A percentile compares a stretch with the other conserved stretches of the same genome.
Evolutionary conservation across 53 echinoderm and acorn worm genomes (phyloP).

Genomic region (Holothuria leucospilota): DNA sequence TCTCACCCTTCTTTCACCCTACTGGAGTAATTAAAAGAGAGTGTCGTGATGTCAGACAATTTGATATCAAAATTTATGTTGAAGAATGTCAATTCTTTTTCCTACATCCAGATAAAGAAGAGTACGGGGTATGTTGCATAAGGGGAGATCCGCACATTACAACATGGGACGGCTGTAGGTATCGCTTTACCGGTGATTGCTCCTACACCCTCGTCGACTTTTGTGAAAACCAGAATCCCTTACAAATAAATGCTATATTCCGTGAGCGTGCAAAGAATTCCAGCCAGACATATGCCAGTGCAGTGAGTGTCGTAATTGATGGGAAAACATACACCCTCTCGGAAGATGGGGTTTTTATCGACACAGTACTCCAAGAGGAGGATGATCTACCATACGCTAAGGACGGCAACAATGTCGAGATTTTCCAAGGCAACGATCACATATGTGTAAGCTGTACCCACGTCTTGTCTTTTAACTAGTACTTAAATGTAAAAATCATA

Average conservation of each 20-base stretch:
- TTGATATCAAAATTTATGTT: too few species aligned
- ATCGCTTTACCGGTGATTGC: background rate
- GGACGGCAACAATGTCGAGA: background rate
- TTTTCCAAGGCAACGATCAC: too few species aligned
- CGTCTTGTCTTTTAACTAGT: too few species aligned
- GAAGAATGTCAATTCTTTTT: background rate
- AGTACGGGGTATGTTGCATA: background rate
- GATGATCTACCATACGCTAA: background rate
- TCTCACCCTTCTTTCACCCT: too few species aligned
- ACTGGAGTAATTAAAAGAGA: too few species aligned
- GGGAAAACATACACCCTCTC: background rate
- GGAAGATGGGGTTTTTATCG: background rate
- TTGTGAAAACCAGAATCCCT: background rate
- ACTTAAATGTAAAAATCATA: too few species aligned
- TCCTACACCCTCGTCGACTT: background rate
- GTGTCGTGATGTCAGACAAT: too few species aligned
- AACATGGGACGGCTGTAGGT: background rate
- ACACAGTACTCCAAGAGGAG: too few species aligned
- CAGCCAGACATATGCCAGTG: background rate
- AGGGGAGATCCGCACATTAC: background rate
- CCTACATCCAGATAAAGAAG: background rate
- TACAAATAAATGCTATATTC: background rate
- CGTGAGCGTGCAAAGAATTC: background rate
- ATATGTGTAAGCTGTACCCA: too few species aligned
- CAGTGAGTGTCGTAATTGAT: background rate